Evolutionary conservation across 2,888 invertebrate genomes (phyloP).

Genomic region (Lagria hirta): DNA sequence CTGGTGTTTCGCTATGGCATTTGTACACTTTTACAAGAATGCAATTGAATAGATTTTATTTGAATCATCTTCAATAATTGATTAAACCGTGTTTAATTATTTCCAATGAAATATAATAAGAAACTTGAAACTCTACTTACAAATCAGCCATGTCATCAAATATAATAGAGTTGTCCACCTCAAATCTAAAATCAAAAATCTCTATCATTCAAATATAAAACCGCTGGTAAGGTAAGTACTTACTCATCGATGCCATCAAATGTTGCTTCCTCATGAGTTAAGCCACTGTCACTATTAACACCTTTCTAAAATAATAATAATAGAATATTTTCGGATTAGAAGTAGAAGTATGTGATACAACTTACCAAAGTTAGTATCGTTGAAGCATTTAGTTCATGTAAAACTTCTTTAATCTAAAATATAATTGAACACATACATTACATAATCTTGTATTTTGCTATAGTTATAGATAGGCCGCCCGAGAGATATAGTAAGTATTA

Average conservation of each 20-base stretch:
- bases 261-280: constrained; percentile 72
- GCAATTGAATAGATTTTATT: too few relatives aligned
- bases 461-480: too few relatives aligned
- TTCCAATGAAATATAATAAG: too few relatives aligned
- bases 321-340: constrained; percentile 9
- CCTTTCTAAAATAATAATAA: constrained; percentile 72
- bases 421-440: too few relatives aligned
- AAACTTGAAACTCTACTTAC: constrained; percentile 58
- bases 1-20: too few relatives aligned
- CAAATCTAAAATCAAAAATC: constrained; percentile 63
- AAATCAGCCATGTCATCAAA: constrained; percentile 86
- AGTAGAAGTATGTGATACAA: constrained; percentile 27
- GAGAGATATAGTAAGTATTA: too few relatives aligned
- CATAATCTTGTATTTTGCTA: too few relatives aligned
- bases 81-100: too few relatives aligned
- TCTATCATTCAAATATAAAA: constrained; percentile 4
- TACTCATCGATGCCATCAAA: constrained; percentile 86
- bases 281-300: constrained; percentile 88
- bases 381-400: too few relatives aligned
- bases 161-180: constrained; percentile 69
- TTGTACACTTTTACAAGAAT: too few relatives aligned
- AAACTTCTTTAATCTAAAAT: too few relatives aligned
- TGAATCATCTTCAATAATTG: too few relatives aligned
- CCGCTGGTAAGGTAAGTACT: constrained; percentile 42
- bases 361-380: constrained; percentile 76